Evolutionary conservation across 1,140 invertebrate species (phyloP).

Genomic region (Drosophila pachea): DNA sequence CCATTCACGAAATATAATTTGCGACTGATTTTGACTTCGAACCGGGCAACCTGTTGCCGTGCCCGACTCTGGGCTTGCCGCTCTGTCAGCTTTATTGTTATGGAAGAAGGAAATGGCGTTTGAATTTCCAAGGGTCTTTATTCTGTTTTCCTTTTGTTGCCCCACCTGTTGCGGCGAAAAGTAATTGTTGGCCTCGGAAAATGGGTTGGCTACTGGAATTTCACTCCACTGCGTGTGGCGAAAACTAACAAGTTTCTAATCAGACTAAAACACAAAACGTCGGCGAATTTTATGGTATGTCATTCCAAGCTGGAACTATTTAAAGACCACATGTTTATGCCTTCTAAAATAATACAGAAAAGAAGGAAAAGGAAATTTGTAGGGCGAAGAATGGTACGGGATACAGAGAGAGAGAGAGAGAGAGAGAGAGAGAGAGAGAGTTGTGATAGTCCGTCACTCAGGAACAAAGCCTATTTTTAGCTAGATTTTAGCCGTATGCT

Average conservation of each 20-base stretch:
- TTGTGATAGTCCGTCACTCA: too few species aligned
- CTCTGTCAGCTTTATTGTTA: slow-evolving; percentile 15
- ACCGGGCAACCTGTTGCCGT: slow-evolving; percentile 9
- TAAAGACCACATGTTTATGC: too few species aligned
- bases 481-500: too few species aligned
- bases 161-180: background rate
- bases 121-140: background rate
- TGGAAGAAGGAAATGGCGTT: background rate
- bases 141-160: background rate
- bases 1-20: slow-evolving; percentile 7
- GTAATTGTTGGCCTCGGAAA: too few species aligned
- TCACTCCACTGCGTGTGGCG: background rate
- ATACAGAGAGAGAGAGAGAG: too few species aligned
- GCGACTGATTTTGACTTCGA: background rate
- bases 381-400: too few species aligned
- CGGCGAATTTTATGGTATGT: background rate
- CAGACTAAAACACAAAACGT: background rate
- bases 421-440: too few species aligned
- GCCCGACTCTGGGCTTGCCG: background rate
- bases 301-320: background rate
- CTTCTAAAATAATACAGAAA: too few species aligned
- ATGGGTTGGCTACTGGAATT: background rate
- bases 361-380: too few species aligned
- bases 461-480: too few species aligned
- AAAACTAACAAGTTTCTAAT: background rate